Evolutionary conservation across 2,797 vertebrate genomes (phyloP).

Genomic region (Neopelma chrysocephalum): DNA sequence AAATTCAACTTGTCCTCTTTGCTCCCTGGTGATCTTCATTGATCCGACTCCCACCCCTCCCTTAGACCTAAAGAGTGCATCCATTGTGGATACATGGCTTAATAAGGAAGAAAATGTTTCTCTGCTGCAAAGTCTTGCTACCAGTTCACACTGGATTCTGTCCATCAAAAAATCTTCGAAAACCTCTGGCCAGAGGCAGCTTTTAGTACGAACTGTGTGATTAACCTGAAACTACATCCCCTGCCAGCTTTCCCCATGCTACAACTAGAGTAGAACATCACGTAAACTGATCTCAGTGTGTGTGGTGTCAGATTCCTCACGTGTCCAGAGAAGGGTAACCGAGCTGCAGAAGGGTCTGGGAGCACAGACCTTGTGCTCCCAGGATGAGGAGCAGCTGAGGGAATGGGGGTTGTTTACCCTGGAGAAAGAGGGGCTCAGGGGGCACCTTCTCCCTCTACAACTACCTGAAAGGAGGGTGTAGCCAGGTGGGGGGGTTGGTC

Average conservation of each 20-base stretch:
- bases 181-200: neutral
- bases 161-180: neutral
- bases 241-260: neutral
- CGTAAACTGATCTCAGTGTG: neutral
- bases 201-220: neutral
- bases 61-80: neutral
- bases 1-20: neutral
- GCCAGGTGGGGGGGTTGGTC: rapidly evolving
- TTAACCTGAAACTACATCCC: neutral
- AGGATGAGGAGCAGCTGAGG: neutral
- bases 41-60: neutral
- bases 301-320: no score
- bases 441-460: neutral
- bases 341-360: neutral
- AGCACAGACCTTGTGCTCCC: neutral
- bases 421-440: neutral
- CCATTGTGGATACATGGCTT: neutral
- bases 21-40: neutral
- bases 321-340: neutral
- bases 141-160: neutral
- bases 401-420: neutral
- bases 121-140: neutral
- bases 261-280: neutral
- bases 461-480: neutral
- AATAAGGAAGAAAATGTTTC: neutral